Evolutionary conservation across 2,113 vertebrate species (phyloP), one percentile per base, ranked within the genome.

Genomic region (Scophthalmus maximus): DNA sequence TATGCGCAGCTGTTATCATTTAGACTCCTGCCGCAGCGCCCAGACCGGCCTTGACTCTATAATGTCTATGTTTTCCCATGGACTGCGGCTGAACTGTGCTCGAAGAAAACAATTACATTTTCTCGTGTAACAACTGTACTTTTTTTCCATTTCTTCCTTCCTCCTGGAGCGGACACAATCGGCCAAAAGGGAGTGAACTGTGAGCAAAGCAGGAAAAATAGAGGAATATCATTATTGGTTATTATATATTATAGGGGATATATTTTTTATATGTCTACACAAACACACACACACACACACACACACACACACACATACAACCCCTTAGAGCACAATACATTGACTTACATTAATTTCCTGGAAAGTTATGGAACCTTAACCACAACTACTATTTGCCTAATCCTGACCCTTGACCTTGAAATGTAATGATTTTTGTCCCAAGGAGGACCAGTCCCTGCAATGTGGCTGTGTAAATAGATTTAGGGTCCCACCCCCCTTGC

Each of bases 21-120:
- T 22, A 53, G 52, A 42, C 23, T 47, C 49, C 27, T 51, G 52
- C 8, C 72, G 61, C 63, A 65, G 47, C 27, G 23, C 52, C 66
- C 26, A 65, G 15, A 46, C 62, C 51, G 68, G 49, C 78, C 78
- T 81, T 78, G 74, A 50, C 42, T 64, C 67, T 23, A 50, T n/a
- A 64, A 69, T 60, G 34, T 30, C 56, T 58, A 47, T 8, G 14
- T 72, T 59, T 74, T 46, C 47, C 80, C 29, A 11, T 0, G 34
- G 34, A 32, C 52, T n/a, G 29, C 36, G 29, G 60, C 53, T n/a
- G 1, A 76, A 55, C 38, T 27, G 59, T 38, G 47, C 34, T 38
- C 42, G 70, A 30, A 49, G 49, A 79, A 26, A 81, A 52, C 22
- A 34, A 40, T 51, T 17, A 26, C 22, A 47, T 63, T 30, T 23